Evolutionary conservation across 1,140 invertebrate genomes (phyloP), one percentile per base, ranked within the genome.

Genomic region (Pararge aegeria): DNA sequence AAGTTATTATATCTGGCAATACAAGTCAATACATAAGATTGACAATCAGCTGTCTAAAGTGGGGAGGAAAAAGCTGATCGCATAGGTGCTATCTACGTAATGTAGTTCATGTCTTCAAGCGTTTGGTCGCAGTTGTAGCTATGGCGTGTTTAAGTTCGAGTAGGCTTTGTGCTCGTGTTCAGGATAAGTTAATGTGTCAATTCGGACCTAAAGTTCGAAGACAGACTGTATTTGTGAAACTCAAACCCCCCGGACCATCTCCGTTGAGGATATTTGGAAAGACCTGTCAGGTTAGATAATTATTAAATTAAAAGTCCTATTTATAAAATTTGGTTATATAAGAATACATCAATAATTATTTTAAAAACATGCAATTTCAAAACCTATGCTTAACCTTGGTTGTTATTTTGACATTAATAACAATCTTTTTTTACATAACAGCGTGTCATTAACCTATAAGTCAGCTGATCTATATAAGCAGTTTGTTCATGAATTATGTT

Each of bases 101-200:
- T 79, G 83, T 85, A 89, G 86, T 87, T 82, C 76, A 86, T 86
- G 83, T 86, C 76, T 68, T 83, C 80, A 78, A 89, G 80, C 87
- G 81, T 85, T 78, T 92, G 91, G 92, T 91, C 92, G 91, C 92
- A 92, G 93, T 94, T 92, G 91, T 92, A 91, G 92, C 92, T 92
- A 94, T 94, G 93, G 93, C 93, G 92, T 94, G 93, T 93, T 91
- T 94, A 93, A 93, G 93, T 91, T 93, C 93, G 87, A 93, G 92
- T 92, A 93, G 93, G 92, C 91, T 94, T 90, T 94, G 93, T 94
- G 93, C 92, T 92, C 93, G 93, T 90, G 93, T 93, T 89, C 91
- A 93, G 80, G 93, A 94, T 91, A 94, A 94, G 92, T 89, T 90
- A 79, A 90, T 94, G 93, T 94, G 93, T 92, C 93, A 94, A 91